phyloP scores from a whole-genome alignment of 2,113 vertebrate species.

The Alouatta palliata region DNA sequence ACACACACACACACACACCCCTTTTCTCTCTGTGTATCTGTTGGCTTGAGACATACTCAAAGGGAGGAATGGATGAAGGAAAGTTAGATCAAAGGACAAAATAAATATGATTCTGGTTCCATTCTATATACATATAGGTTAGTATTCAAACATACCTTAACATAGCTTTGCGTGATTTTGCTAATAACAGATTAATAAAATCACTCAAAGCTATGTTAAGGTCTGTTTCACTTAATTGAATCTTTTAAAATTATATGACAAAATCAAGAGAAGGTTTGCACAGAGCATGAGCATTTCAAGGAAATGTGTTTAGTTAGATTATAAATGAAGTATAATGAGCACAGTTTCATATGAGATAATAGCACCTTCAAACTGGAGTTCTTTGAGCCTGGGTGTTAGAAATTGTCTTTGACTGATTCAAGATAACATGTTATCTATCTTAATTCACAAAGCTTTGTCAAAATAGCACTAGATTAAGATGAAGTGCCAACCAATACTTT shows the following conservation, averaged over 20 bases:
- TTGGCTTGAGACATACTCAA: background rate
- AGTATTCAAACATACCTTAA: background rate
- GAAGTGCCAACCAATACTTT: background rate
- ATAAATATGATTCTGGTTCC: background rate
- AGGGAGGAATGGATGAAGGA: background rate
- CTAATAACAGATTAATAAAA: background rate
- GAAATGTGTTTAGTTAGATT: slow-evolving; percentile 65
- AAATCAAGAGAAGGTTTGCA: slow-evolving; percentile 60
- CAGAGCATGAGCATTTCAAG: slow-evolving; percentile 61
- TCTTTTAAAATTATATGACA: slow-evolving; percentile 64
- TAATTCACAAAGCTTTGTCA: slow-evolving; percentile 60
- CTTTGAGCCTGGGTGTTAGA: slow-evolving; percentile 40
- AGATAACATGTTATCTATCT: background rate
- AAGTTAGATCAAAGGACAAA: slow-evolving; percentile 18
- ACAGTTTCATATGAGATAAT: slow-evolving; percentile 63
- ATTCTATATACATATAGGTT: slow-evolving; percentile 32
- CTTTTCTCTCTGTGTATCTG: background rate
- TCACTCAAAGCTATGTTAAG: slow-evolving; percentile 34
- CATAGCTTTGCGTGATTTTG: too few species aligned
- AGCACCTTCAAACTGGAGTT: slow-evolving; percentile 58
- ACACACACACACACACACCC: background rate
- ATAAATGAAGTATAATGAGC: slow-evolving; percentile 52
- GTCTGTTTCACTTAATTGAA: slow-evolving; percentile 63
- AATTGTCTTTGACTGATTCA: slow-evolving; percentile 68
- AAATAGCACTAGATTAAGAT: slow-evolving; percentile 50